Base-by-base conservation (phyloP, 1,140 invertebrate species). In the Lordiphosa mommai region DNA sequence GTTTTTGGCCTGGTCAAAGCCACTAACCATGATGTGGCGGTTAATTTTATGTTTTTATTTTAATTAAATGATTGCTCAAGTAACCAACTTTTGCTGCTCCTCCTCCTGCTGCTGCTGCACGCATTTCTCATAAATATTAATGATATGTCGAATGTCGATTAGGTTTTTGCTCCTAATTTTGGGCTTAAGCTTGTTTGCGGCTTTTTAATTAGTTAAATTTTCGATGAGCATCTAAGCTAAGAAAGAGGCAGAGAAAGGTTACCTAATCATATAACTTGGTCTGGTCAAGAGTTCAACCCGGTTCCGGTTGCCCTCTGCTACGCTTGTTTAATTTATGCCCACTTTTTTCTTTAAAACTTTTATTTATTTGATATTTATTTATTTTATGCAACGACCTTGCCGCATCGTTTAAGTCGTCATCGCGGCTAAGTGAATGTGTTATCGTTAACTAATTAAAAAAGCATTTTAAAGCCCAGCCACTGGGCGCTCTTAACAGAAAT, bases 351-450 rank as follows among this genome's bases (percentile, higher is more conserved):
- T 12, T 44, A 41, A 46, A 52, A 34, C 41, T 44, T 58, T 82
- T 82, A 61, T 80, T 76, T 76, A 82, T 82, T 76, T 58, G 66
- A 82, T 61, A 71, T 80, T 84, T 84, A 80, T 82, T 65, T 82
- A 80, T 80, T 80, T 80, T 80, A 82, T 82, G 76, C 76, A 82
- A 82, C 76, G 76, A 82, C 76, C 76, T 82, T 82, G 76, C 76
- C 40, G 32, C 57, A 67, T 57, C 76, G 53, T 80, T 82, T 70
- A 66, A 60, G 46, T 47, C 53, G 48, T 59, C 68, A 69, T 16
- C 56, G 37, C 36, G 14, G 47, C 47, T 52, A 38, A 57, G 41
- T 59, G 20, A 23, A 23, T 23, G 20, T 29, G 30, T 33, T 29
- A 56, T 63, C 44, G 23, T 37, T 12, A 55, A 46, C 55, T 65